phyloP scores from a whole-genome alignment of 2,113 vertebrate species.

The Melanerpes aurifrons region DNA sequence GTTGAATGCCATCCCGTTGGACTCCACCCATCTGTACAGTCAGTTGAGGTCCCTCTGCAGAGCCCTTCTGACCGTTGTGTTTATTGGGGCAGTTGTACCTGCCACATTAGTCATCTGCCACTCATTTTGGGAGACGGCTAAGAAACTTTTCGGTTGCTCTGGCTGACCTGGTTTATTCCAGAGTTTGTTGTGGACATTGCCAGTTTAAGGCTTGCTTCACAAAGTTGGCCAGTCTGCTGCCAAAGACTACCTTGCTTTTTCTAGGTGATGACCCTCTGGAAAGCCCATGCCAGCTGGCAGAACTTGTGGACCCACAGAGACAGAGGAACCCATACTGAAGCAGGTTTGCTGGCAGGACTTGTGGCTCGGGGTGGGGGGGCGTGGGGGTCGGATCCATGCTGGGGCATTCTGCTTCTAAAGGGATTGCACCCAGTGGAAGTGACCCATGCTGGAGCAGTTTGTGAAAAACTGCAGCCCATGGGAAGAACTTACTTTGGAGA shows the following conservation, averaged over 20 bases:
- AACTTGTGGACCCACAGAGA: no score
- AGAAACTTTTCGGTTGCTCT: not conserved
- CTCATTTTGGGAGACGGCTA: not conserved
- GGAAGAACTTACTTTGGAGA: not conserved
- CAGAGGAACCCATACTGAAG: not conserved
- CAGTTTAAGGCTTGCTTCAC: not conserved
- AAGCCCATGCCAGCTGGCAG: fast-evolving
- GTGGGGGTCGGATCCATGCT: not conserved
- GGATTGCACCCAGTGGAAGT: not conserved
- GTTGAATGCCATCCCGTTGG: no score
- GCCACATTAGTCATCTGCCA: not conserved
- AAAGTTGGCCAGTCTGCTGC: not conserved
- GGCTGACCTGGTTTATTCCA: not conserved
- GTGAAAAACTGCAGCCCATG: not conserved
- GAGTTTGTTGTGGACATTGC: not conserved
- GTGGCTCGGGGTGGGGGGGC: fast-evolving
- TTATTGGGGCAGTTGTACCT: no score
- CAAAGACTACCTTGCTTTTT: not conserved
- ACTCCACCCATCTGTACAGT: no score
- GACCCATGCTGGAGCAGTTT: fast-evolving
- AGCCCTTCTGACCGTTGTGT: no score
- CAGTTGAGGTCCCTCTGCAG: no score
- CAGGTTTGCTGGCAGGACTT: not conserved
- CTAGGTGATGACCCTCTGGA: not conserved
- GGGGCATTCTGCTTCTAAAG: not conserved